Evolutionary conservation across 2,888 invertebrate genomes (phyloP), one percentile per base, ranked within the genome.

Genomic region (Caenorhabditis angaria): DNA sequence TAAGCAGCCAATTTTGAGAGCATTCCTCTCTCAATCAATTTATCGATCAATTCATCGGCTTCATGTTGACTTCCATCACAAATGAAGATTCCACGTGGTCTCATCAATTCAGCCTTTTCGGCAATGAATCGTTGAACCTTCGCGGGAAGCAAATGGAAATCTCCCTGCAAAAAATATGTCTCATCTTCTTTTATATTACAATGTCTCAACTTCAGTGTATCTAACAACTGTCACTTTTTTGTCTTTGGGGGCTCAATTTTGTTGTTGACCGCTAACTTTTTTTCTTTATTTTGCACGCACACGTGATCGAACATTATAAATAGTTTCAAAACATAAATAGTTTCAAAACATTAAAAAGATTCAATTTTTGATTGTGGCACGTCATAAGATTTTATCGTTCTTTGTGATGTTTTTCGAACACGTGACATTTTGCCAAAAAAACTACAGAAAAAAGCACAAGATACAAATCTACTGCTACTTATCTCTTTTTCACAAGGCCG

Each of bases 61-160:
- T 88, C 89, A 66, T 88, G 86, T 41, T 87, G 80, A 6, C 85
- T 76, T 14, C 88, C 88, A 65, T 86, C 86, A 70, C 86, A 86
- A 67, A 86, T 87, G 79, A 80, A 85, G 77, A 86, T 85, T 60
- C 84, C 88, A 32, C 86, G 82, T 18, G 88, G 88, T 22, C 87
- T 78, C 80, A 85, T 86, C 73, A 88, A 66, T 68, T 87, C 87
- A 32, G 85, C 89, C 84, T 88, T 88, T 75, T 88, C 87, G 41
- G 88, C 88, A 27, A 89, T 78, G 80, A 88, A 89, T 41, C 85
- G 81, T 78, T 89, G 88, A 12, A 88, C 89, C 71, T 87, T 85
- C 58, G 79, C 78, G 0, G 89, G 89, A 60, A 89, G 84, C 50
- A 84, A 71, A 61, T 85, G 83, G 83, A 89, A 89, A 81, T 89